Evolutionary conservation across 2,113 vertebrate genomes (phyloP).

Genomic region (Seriola rivoliana): DNA sequence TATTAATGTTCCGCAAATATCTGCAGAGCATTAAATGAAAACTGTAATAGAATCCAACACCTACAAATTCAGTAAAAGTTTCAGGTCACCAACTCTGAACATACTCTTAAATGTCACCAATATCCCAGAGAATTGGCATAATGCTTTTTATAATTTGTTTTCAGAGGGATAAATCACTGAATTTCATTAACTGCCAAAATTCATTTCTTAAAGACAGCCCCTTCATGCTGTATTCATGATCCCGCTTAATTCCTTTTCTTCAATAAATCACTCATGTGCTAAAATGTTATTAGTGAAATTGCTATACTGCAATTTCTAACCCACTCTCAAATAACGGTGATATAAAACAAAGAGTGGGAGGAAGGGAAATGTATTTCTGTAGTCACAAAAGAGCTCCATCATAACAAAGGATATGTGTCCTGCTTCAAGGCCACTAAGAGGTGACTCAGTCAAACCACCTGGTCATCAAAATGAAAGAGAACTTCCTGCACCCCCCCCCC

Average conservation of each 20-base stretch:
- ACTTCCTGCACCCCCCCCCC: constrained; percentile 30
- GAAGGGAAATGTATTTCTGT: constrained; percentile 19
- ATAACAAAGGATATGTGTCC: constrained; percentile 34
- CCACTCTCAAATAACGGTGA: constrained; percentile 26
- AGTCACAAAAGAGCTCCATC: constrained; percentile 5
- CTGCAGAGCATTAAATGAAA: constrained; percentile 43
- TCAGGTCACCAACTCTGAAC: constrained; percentile 34
- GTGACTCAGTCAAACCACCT: constrained; percentile 48
- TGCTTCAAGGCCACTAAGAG: constrained; percentile 50
- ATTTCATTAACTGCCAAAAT: constrained; percentile 52
- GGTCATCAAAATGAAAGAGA: constrained; percentile 36
- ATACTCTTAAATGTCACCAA: constrained; percentile 62
- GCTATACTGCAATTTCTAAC: constrained; percentile 43
- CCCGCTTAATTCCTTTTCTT: constrained; percentile 52
- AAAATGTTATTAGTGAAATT: constrained; percentile 70
- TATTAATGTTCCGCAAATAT: constrained; percentile 20
- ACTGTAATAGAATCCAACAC: constrained; percentile 40
- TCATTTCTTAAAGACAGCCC: constrained; percentile 36
- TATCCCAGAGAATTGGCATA: constrained; percentile 40
- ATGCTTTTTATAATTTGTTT: constrained; percentile 52
- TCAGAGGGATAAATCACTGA: constrained; percentile 37
- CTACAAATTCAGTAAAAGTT: constrained; percentile 18
- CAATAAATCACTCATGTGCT: constrained; percentile 55
- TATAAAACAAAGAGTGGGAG: constrained; percentile 37
- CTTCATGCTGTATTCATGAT: constrained; percentile 40